Percentiles rank a stretch among this genome's conserved stretches.
Conservation (phyloP, 2,888 invertebrate species). For the Chrysolina oricalcia region DNA sequence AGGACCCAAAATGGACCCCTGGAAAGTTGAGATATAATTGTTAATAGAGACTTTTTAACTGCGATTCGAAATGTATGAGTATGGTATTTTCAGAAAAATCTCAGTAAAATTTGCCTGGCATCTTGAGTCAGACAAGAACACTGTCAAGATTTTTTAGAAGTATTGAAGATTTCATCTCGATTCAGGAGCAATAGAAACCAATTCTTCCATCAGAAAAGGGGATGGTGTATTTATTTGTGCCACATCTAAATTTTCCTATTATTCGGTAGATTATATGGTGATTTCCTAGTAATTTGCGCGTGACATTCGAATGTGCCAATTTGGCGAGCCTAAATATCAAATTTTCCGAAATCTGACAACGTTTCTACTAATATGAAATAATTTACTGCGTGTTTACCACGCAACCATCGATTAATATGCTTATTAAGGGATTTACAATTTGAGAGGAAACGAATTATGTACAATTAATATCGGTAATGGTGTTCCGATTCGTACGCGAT, state of each 20-base stretch:
- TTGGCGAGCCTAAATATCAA: not conserved
- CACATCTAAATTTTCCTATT: not conserved
- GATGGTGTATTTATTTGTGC: not conserved
- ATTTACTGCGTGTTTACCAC: conserved; percentile 42
- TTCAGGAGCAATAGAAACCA: too few species aligned
- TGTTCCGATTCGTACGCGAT: conserved; percentile 25
- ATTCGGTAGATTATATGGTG: not conserved
- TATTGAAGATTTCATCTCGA: too few species aligned
- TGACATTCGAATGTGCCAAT: conserved; percentile 10
- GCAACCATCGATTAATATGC: conserved; percentile 38
- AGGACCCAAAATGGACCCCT: too few species aligned
- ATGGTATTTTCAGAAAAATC: too few species aligned
- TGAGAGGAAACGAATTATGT: conserved; percentile 32
- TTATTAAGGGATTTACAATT: conserved; percentile 38
- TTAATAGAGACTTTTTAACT: too few species aligned
- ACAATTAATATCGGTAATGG: conserved; percentile 40
- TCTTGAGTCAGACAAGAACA: too few species aligned
- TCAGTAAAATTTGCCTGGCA: too few species aligned
- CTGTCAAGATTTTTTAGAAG: too few species aligned
- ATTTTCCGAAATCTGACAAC: conserved; percentile 22
- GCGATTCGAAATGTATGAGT: too few species aligned
- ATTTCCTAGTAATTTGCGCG: conserved; percentile 1
- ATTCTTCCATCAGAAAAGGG: too few species aligned
- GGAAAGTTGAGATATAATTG: too few species aligned
- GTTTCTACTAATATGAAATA: conserved; percentile 41